These are phyloP conservation scores for Micrasema longulum DNA, from an alignment of 1,140 invertebrate species.

Conservation along the genomic window DNA sequence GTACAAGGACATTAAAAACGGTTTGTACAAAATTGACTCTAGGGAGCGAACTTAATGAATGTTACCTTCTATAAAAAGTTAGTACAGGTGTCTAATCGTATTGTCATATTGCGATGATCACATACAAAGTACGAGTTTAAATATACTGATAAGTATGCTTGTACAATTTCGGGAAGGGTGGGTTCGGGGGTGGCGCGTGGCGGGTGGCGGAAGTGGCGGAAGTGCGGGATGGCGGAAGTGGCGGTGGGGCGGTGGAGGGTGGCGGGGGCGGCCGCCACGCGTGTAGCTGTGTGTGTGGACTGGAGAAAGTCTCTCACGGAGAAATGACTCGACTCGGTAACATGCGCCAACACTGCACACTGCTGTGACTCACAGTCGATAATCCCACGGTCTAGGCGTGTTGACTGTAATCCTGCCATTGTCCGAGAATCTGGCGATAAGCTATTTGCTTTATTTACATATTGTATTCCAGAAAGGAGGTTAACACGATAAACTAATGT, in stretches of 20 bases:
- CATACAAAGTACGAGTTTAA: no score
- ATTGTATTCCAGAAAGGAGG: constrained; percentile 4
- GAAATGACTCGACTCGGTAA: no score
- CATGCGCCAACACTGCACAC: no score
- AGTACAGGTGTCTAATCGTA: no score
- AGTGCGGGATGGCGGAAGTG: no score
- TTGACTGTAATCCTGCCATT: constrained; percentile 12
- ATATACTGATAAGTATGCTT: no score
- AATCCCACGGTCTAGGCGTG: constrained; percentile 3
- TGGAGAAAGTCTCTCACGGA: constrained; percentile 57
- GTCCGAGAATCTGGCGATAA: constrained; percentile 7
- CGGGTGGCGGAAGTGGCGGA: constrained; percentile 19
- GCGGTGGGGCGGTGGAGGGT: constrained; percentile 6
- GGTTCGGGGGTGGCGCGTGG: constrained; percentile 5
- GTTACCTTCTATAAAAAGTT: no score
- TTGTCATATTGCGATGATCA: no score
- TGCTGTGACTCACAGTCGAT: constrained; percentile 16
- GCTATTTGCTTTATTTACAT: constrained; percentile 8
- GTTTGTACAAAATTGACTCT: no score
- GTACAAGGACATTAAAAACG: no score
- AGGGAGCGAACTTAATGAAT: not conserved
- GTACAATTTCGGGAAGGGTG: not conserved
- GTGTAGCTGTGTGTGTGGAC: constrained; percentile 56
- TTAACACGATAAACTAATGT: constrained; percentile 4
- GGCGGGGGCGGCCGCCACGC: constrained; percentile 43